Evolutionary conservation across 37 sponge, comb jelly and placozoan species (phyloP).

Genomic region (Chondrilla cf. caribensis): DNA sequence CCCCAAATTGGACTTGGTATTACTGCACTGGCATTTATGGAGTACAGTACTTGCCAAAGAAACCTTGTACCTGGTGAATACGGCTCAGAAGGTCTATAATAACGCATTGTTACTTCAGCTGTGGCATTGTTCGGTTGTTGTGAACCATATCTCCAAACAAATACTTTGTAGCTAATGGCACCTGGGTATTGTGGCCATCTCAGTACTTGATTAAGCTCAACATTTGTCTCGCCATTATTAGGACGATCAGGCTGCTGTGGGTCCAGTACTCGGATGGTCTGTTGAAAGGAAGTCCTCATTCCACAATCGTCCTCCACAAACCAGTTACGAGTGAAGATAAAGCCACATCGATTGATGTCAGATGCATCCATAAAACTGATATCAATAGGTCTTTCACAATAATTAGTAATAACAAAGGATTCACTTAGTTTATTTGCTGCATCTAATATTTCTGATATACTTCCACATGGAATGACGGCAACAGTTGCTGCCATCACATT

Average conservation of each 20-base stretch:
- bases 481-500: neutral
- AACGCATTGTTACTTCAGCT: neutral
- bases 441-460: slow-evolving; percentile 1
- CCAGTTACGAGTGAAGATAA: slow-evolving; percentile 15
- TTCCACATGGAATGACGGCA: neutral
- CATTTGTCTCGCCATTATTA: slow-evolving; percentile 17
- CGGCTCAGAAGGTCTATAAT: neutral
- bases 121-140: neutral
- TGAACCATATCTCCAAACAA: neutral
- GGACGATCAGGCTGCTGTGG: slow-evolving; percentile 2
- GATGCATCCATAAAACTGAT: neutral
- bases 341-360: slow-evolving; percentile 14
- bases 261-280: slow-evolving; percentile 6
- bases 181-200: slow-evolving; percentile 20
- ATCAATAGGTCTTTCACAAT: slow-evolving; percentile 18
- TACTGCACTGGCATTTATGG: neutral
- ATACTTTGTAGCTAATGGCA: slow-evolving; percentile 15
- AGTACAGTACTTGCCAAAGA: slow-evolving; percentile 16
- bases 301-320: slow-evolving; percentile 17
- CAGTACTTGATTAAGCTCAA: neutral
- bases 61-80: slow-evolving; percentile 5
- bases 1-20: slow-evolving; percentile 28
- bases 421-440: neutral
- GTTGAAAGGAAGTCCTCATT: neutral
- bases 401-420: neutral